Base-by-base conservation (phyloP, 1,140 invertebrate genomes). In the Sinonovacula constricta region DNA sequence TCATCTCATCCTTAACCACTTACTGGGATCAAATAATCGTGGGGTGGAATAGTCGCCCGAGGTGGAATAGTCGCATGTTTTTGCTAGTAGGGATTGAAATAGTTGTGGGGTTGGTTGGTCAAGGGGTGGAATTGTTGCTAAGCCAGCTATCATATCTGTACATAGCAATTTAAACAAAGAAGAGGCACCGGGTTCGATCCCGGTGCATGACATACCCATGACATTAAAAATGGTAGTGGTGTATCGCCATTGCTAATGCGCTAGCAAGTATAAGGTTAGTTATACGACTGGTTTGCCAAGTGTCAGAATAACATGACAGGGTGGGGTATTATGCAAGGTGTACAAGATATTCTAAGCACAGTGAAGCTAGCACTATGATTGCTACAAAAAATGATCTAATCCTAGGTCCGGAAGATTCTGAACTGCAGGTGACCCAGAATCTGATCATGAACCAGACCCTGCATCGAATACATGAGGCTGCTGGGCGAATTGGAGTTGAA, bases 401-500 rank as follows among this genome's bases (percentile, higher is more conserved):
- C 74, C 22, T 70, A 85, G 85, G 62, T 54, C 77, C 81, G 22
- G 33, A 26, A 15, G 85, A 87, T 69, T 68, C 84, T 53, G 83
- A 87, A 34, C 22, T 91, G 3, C 86, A 85, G 24, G 72, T 87
- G 22, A 85, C 86, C 53, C 88, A 91, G 66, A 79, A 82, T 7
- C 24, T 88, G 22, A 84, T 90, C 24, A 54, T 92, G 60, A 84
- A 76, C 30, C 88, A 91, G 65, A 87, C 87, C 68, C 34, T 89
- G 22, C 85, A 86, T 26, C 83, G 85, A 81, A 83, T 91, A 3
- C 88, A 86, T 53, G 90, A 91, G 56, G 86, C 87, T 4, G 84
- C 89, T 5, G 67, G 74, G 1, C 80, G 83, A 57, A 72, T 90
- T 39, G 87, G 88, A 36, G 79, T 83, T 18, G 86, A 97, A 91